These are phyloP conservation scores for Pachyramphus minor DNA, from an alignment of 2,113 vertebrate species.

Conservation along the genomic window DNA sequence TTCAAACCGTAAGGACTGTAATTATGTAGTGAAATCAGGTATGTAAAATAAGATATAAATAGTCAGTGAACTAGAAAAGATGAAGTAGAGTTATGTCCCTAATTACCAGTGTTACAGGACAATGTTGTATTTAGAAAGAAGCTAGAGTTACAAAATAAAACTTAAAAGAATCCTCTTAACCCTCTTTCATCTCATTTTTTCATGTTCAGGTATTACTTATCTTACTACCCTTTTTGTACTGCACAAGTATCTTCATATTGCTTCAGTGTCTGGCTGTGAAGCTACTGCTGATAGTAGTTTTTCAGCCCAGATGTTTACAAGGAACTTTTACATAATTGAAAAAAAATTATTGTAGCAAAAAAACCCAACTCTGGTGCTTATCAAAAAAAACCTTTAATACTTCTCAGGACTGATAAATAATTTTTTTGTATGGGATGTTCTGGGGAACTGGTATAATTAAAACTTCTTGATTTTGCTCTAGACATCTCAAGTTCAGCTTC, in stretches of 20 bases:
- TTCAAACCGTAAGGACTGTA: background rate
- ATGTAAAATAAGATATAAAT: background rate
- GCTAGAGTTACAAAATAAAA: background rate
- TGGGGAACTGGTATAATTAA: background rate
- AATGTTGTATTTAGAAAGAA: background rate
- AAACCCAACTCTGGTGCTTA: background rate
- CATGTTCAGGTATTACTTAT: background rate
- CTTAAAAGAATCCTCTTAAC: background rate
- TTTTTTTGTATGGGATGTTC: background rate
- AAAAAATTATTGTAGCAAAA: background rate
- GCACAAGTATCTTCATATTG: background rate
- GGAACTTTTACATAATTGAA: background rate
- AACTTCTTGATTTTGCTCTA: constrained; percentile 60
- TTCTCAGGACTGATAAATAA: background rate
- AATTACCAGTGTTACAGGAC: background rate
- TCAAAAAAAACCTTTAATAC: background rate
- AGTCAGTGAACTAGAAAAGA: background rate
- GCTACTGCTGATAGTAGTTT: background rate
- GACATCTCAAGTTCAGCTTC: constrained; percentile 73
- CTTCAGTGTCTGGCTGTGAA: background rate
- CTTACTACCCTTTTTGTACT: background rate
- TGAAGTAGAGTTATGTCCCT: background rate
- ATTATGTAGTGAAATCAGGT: background rate
- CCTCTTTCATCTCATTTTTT: background rate
- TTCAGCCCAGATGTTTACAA: background rate